These are phyloP conservation scores for Halictus ligatus DNA, from an alignment of 2,888 invertebrate genomes.

Conservation along the genomic window DNA sequence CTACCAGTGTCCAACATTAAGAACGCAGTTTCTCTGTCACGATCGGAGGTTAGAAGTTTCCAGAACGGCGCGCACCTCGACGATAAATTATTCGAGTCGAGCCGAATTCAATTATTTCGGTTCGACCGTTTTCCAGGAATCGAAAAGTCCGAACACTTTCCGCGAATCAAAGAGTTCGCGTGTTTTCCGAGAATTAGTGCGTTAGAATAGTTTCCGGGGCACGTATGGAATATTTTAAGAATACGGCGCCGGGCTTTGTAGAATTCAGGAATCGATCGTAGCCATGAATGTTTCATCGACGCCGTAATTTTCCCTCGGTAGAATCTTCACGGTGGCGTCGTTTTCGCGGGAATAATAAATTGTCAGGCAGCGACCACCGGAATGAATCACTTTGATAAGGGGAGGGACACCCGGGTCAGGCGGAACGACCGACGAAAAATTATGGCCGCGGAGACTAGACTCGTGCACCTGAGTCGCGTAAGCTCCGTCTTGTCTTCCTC, in stretches of 20 bases:
- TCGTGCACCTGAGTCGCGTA: conserved; percentile 31
- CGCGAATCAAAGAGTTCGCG: background rate
- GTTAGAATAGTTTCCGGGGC: background rate
- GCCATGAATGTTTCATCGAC: background rate
- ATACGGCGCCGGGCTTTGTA: background rate
- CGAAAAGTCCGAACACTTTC: background rate
- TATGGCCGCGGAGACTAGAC: conserved; percentile 30
- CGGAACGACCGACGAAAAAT: conserved; percentile 2
- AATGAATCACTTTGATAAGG: background rate
- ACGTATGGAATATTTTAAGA: background rate
- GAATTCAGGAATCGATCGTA: background rate
- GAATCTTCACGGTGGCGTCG: background rate
- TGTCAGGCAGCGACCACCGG: background rate
- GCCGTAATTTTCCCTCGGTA: background rate
- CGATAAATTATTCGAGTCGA: background rate
- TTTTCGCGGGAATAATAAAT: conserved; percentile 18
- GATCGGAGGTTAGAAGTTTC: background rate
- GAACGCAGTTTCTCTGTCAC: background rate
- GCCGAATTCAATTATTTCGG: background rate
- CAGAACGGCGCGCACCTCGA: background rate
- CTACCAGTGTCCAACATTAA: too few species aligned
- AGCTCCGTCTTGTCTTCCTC: background rate
- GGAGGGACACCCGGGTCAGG: too few species aligned
- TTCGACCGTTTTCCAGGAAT: background rate
- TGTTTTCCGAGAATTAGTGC: background rate